Evolutionary conservation across 2,113 vertebrate species (phyloP).

Genomic region (Upupa epops): DNA sequence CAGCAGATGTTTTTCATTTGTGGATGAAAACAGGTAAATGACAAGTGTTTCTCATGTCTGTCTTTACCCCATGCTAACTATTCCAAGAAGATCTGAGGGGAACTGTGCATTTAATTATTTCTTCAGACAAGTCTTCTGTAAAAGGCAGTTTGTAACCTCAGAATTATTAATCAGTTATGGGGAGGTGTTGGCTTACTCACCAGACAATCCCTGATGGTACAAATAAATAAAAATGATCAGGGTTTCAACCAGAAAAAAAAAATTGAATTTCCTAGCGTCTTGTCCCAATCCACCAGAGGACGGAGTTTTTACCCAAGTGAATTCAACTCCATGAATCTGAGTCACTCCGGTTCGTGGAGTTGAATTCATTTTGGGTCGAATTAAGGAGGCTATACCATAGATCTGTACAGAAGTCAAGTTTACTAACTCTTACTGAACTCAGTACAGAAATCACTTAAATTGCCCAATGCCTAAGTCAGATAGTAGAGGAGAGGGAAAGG

Average conservation of each 20-base stretch:
- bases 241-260: background rate
- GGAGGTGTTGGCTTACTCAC: background rate
- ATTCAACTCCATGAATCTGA: no score
- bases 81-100: background rate
- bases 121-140: background rate
- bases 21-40: background rate
- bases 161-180: background rate
- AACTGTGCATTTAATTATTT: background rate
- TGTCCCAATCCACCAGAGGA: no score
- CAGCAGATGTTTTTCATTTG: background rate
- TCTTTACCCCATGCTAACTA: background rate
- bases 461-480: no score
- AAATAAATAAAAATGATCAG: background rate
- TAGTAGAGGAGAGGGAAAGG: no score
- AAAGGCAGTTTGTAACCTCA: background rate
- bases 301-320: no score
- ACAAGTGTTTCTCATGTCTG: background rate
- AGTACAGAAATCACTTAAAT: no score
- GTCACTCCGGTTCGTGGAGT: no score
- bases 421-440: no score
- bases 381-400: no score
- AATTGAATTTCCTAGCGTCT: background rate
- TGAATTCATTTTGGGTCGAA: no score
- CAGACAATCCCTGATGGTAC: background rate
- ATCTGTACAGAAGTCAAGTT: no score